phyloP scores from a whole-genome alignment of 2,113 vertebrate genomes.

The Polypterus bichir region DNA sequence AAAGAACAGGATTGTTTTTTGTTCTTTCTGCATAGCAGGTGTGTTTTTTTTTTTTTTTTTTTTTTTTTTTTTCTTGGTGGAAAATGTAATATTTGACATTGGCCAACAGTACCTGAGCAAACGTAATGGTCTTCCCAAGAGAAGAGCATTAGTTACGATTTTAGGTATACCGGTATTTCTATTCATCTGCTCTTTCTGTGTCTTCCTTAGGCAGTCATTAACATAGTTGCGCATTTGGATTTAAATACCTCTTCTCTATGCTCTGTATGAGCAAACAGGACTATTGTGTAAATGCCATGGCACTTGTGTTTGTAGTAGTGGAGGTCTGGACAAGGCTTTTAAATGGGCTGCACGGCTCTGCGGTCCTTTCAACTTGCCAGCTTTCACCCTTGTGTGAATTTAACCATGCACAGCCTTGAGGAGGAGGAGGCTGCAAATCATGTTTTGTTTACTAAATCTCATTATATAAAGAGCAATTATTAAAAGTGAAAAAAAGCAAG shows the following conservation, averaged over 20 bases:
- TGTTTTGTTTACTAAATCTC: slow-evolving; percentile 43
- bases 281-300: neutral
- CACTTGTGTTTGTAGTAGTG: slow-evolving; percentile 33
- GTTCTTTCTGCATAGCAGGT: slow-evolving; percentile 29
- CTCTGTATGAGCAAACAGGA: slow-evolving; percentile 3
- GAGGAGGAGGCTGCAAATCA: slow-evolving; percentile 45
- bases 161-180: slow-evolving; percentile 21
- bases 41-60: no score
- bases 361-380: slow-evolving; percentile 38
- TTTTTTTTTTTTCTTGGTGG: slow-evolving; percentile 25
- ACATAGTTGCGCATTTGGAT: slow-evolving; percentile 3
- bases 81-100: neutral
- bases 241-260: slow-evolving; percentile 9
- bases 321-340: slow-evolving; percentile 24
- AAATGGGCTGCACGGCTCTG: slow-evolving; percentile 16
- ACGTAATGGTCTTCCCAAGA: slow-evolving; percentile 42
- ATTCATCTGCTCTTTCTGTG: slow-evolving; percentile 26
- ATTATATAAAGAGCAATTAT: no score
- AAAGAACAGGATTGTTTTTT: slow-evolving; percentile 43
- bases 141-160: slow-evolving; percentile 39
- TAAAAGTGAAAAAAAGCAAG: no score
- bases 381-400: slow-evolving; percentile 31
- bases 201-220: slow-evolving; percentile 26
- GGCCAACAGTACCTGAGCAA: slow-evolving; percentile 18
- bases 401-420: slow-evolving; percentile 57